Percentiles rank a stretch among this genome's conserved stretches.
These are phyloP conservation scores for Cheilosia vulpina DNA, from an alignment of 2,888 invertebrate species.

Conservation along the genomic window DNA sequence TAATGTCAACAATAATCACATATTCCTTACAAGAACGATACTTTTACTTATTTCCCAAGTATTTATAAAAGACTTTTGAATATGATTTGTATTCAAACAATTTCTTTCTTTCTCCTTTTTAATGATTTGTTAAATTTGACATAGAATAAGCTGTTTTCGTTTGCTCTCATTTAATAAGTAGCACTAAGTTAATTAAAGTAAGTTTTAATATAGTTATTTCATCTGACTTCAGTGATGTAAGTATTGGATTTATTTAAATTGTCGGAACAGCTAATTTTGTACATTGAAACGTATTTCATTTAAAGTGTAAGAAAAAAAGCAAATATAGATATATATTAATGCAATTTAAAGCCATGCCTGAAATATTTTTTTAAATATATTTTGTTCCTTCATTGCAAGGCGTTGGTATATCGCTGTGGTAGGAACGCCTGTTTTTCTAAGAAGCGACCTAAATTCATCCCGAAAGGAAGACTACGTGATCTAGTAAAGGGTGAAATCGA, in stretches of 20 bases:
- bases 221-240: conserved; percentile 63
- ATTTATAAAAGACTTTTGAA: conserved; percentile 70
- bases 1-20: conserved; percentile 28
- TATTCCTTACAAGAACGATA: conserved; percentile 52
- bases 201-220: conserved; percentile 32
- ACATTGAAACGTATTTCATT: conserved; percentile 49
- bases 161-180: conserved; percentile 37
- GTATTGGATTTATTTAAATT: conserved; percentile 66
- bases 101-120: conserved; percentile 10
- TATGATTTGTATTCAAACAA: conserved; percentile 59
- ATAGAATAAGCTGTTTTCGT: conserved; percentile 35
- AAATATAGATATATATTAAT: conserved; percentile 42
- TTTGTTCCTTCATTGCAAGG: not conserved
- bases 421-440: too few species aligned
- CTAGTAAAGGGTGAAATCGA: too few species aligned
- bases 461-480: too few species aligned
- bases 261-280: conserved; percentile 44
- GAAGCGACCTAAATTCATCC: too few species aligned
- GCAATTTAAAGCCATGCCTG: conserved; percentile 7
- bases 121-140: conserved; percentile 49
- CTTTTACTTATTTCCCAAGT: conserved; percentile 26
- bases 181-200: conserved; percentile 36
- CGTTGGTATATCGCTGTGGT: too few species aligned
- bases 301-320: conserved; percentile 26
- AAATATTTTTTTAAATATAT: not conserved